Evolutionary conservation across 2,113 vertebrate genomes (phyloP), one percentile per base, ranked within the genome.

Genomic region (Heterotilapia buettikoferi): DNA sequence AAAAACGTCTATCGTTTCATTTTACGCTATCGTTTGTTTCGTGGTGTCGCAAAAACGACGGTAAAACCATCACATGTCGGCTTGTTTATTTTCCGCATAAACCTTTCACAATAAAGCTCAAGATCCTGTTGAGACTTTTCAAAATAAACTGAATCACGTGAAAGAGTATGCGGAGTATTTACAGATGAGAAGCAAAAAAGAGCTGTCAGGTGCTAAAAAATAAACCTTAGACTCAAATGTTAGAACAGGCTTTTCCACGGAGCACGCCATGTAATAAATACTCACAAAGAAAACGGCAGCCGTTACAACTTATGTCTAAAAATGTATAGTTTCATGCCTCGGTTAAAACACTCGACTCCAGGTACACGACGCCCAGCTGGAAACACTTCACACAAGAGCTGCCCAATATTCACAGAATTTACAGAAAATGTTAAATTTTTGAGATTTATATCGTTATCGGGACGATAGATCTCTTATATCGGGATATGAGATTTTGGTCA

Each of bases 361-460:
- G 19, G 2, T 53, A 10, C 50, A 53, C 1, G 0, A 52, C 0
- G 9, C 19, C 3, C 50, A n/a, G 50, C 19, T 10, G 9, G 50
- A 53, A 53, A n/a, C 19, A 6, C 18, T 53, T 53, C 50, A 10
- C 19, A 0, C 19, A 53, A 53, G 19, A n/a, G 50, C 3, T 53
- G 50, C 50, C 19, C 50, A 0, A 53, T 0, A 53, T 6, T 53
- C 19, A n/a, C 50, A 53, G 50, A n/a, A n/a, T 52, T 52, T n/a
- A 52, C 50, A 52, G 19, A 53, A 53, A 53, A 53, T 53, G 50
- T 53, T 53, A 10, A 0, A n/a, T 53, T n/a, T 53, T n/a, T 53
- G 19, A n/a, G 50, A 52, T 52, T 52, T 10, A 52, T 52, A 52
- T n/a, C 1, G 5, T 52, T 43, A 43, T 43, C 3, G 40, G 40